Conservation (phyloP, 2,888 invertebrate genomes). For the Leucoma salicis region DNA sequence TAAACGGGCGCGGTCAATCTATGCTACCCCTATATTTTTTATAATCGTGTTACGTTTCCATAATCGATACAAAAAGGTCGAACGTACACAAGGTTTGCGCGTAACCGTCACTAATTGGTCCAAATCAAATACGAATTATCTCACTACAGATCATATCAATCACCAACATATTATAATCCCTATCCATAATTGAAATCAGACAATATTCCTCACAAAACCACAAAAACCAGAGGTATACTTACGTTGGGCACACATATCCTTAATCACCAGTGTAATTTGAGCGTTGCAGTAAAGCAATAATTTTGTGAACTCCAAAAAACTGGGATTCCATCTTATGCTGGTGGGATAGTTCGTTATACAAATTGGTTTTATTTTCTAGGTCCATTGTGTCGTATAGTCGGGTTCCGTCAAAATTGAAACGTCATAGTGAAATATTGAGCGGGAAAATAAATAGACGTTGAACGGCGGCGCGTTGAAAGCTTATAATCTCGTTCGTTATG, state of each 20-base stretch:
- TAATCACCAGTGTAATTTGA: constrained; percentile 15
- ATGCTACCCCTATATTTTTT: constrained; percentile 35
- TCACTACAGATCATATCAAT: constrained; percentile 46
- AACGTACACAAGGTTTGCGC: constrained; percentile 58
- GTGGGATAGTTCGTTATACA: constrained; percentile 43
- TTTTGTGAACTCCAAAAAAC: constrained; percentile 10
- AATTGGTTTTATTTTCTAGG: constrained; percentile 40
- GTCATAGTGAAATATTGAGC: constrained; percentile 68
- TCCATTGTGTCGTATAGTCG: constrained; percentile 43
- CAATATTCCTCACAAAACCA: constrained; percentile 5
- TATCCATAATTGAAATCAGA: constrained; percentile 3
- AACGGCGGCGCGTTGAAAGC: constrained; percentile 61
- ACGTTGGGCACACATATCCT: constrained; percentile 17
- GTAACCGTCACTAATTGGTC: constrained; percentile 80
- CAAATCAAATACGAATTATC: constrained; percentile 74
- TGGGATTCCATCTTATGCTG: constrained; percentile 34
- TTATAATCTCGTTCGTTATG: constrained; percentile 67
- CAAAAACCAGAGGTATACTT: constrained; percentile 10
- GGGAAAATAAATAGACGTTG: constrained; percentile 48
- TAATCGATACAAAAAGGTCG: constrained; percentile 43
- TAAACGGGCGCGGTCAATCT: constrained; percentile 14
- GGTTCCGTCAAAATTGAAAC: constrained; percentile 65
- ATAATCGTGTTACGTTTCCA: constrained; percentile 34
- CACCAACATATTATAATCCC: constrained; percentile 42
- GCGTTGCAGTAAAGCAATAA: constrained; percentile 3